Base-by-base conservation (phyloP, 2,888 invertebrate species). In the Volucella inanis region DNA sequence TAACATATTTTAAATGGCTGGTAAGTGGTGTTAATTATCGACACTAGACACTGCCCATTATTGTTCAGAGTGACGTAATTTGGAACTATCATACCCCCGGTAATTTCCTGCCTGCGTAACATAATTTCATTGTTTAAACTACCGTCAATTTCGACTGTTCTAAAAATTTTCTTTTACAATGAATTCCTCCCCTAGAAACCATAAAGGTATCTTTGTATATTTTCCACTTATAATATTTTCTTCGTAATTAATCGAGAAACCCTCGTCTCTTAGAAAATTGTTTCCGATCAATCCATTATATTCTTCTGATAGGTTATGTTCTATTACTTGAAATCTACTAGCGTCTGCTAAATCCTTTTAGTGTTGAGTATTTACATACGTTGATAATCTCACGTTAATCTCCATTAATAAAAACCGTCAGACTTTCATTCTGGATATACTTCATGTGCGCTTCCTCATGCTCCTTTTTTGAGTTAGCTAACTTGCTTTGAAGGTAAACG, bases 171-270 rank as follows among this genome's bases (percentile, higher is more conserved):
- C 43, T 43, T 43, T 43, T 43, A 43, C 2, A 43, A 12, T 43
- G 12, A 43, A 43, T 43, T 43, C 1, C 43, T 43, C 43, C 12
- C 43, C 43, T 43, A 9, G 43, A 43, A 43, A 43, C 43, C 43
- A 2, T 43, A 11, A 43, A 43, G 43, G 43, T 43, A 43, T 61
- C 18, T 61, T 61, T 45, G 12, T 43, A 61, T n/a, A 45, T 12
- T 22, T 61, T 18, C 45, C 61, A 45, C 12, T 61, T 11, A 57
- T 57, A 61, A 61, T 1, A 45, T 61, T 45, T 61, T 45, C 61
- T 4, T 61, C 22, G 8, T 45, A 61, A 61, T 61, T 61, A 15
- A 61, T 61, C 43, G 61, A 12, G n/a, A 61, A 61, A 45, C 61
- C 61, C 4, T 43, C 14, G 0, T 61, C 61, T 61, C 59, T 9